Percentiles rank a stretch among this genome's conserved stretches.
These are phyloP conservation scores for Siniperca scherzeri DNA, from an alignment of 2,797 vertebrate species.

Conservation along the genomic window DNA sequence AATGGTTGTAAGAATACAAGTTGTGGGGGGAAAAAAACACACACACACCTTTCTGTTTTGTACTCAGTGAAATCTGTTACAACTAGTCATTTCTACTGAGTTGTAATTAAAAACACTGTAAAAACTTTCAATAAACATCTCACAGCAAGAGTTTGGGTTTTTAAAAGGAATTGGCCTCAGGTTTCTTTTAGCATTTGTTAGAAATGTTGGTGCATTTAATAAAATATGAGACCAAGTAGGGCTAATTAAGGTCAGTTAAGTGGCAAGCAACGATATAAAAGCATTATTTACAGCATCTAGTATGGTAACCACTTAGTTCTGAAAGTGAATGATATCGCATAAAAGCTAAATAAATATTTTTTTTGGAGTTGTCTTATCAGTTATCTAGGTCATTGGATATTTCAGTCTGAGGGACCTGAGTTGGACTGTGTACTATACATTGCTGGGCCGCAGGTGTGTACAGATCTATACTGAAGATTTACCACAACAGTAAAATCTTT, in stretches of 20 bases:
- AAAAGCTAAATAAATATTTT: neutral
- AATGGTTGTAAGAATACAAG: neutral
- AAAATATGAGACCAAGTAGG: neutral
- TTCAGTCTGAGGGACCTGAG: neutral
- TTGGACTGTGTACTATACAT: slow-evolving; percentile 13
- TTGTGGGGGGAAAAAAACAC: no score
- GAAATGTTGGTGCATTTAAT: neutral
- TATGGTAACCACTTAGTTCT: neutral
- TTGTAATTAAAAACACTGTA: neutral
- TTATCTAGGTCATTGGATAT: neutral
- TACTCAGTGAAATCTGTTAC: neutral
- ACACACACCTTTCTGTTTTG: neutral
- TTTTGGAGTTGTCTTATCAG: neutral
- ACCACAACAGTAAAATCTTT: neutral
- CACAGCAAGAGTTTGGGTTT: neutral
- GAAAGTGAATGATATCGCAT: neutral
- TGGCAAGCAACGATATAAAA: neutral
- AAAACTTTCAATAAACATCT: neutral
- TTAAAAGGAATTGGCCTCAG: neutral
- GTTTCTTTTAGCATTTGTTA: neutral
- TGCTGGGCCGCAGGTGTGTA: neutral
- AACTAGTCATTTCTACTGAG: neutral
- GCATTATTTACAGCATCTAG: neutral
- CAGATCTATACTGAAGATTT: neutral
- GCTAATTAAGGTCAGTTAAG: neutral